These are phyloP conservation scores for Tauraco hartlaubi DNA, from an alignment of 2,797 vertebrate species.

Conservation along the genomic window DNA sequence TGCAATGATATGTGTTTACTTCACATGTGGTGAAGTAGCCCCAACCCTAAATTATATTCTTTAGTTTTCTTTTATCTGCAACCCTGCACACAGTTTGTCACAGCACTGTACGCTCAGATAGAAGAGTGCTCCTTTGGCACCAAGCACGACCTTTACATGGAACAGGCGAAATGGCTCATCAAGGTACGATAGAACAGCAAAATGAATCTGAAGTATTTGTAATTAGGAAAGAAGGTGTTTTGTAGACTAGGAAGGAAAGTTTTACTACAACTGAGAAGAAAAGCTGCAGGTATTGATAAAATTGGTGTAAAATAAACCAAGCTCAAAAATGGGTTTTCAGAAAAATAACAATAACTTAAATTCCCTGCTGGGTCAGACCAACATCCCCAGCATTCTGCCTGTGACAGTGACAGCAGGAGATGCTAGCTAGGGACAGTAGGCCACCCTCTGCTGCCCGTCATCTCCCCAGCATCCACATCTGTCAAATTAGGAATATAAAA, in stretches of 20 bases:
- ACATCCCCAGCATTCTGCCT: not conserved
- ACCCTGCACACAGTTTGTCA: not conserved
- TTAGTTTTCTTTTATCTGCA: not conserved
- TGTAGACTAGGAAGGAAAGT: not conserved
- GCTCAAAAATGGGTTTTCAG: not conserved
- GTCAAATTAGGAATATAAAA: not conserved
- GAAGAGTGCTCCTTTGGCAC: not conserved
- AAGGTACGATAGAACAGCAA: not conserved
- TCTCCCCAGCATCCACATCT: not conserved
- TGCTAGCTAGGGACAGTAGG: not conserved
- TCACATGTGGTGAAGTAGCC: not conserved
- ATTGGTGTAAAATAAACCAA: not conserved
- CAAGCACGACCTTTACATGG: not conserved
- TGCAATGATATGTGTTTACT: not conserved
- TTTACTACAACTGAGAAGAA: not conserved
- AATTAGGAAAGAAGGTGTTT: not conserved
- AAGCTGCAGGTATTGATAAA: not conserved
- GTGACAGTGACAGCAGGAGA: not conserved
- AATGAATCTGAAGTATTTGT: not conserved
- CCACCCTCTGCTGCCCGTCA: not conserved
- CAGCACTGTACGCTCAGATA: not conserved
- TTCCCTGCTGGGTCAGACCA: not conserved
- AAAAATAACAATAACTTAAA: not conserved
- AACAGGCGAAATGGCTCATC: not conserved
- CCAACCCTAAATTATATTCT: not conserved